Evolutionary conservation across 2,113 vertebrate species (phyloP).

Genomic region (Scophthalmus maximus): DNA sequence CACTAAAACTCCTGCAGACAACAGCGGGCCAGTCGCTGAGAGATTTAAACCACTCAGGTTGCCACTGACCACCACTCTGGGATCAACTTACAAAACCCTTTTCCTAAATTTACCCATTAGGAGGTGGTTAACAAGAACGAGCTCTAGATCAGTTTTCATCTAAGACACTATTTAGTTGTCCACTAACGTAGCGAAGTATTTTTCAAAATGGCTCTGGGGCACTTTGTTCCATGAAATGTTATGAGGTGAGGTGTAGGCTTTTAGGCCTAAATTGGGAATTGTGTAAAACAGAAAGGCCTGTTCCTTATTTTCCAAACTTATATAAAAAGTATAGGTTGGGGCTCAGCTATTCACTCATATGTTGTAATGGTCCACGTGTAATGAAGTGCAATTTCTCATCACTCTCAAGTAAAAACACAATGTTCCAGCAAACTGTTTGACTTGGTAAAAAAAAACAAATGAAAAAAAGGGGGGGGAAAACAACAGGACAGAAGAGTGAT

Average conservation of each 20-base stretch:
- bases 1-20: constrained; percentile 79
- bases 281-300: constrained; percentile 53
- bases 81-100: constrained; percentile 76
- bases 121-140: constrained; percentile 61
- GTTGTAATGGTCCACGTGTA: constrained; percentile 62
- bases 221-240: constrained; percentile 70
- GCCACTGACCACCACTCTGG: constrained; percentile 70
- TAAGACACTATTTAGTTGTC: constrained; percentile 63
- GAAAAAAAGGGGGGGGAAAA: constrained; percentile 36
- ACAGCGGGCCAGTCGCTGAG: constrained; percentile 76
- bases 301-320: constrained; percentile 60
- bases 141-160: constrained; percentile 66
- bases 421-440: constrained; percentile 74
- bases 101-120: constrained; percentile 79
- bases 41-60: constrained; percentile 77
- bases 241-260: constrained; percentile 70
- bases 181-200: constrained; percentile 62
- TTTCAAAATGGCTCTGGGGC: constrained; percentile 70
- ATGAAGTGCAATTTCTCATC: constrained; percentile 63
- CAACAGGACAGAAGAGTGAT: constrained; percentile 78
- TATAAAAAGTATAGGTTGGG: constrained; percentile 46
- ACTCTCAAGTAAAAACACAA: constrained; percentile 69
- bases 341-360: constrained; percentile 49
- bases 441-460: constrained; percentile 63
- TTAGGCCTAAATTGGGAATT: constrained; percentile 65